A percentile compares a stretch with the other conserved stretches of the same genome.
Evolutionary conservation across 2,888 invertebrate species (phyloP).

Genomic region (Drosophila borborema): DNA sequence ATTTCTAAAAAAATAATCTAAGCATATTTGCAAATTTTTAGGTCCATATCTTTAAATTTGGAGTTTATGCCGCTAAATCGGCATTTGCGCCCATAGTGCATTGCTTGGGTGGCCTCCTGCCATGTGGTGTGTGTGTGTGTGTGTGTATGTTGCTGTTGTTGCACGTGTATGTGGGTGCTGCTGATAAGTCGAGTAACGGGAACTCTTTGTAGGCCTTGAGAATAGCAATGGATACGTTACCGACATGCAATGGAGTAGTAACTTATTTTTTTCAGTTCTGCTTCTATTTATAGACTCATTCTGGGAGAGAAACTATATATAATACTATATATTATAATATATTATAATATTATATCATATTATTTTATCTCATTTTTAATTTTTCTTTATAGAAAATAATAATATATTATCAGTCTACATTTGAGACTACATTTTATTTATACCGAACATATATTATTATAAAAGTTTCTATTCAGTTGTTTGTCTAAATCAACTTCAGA

Average conservation of each 20-base stretch:
- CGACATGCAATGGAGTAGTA: neutral
- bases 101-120: constrained; percentile 69
- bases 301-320: neutral
- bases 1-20: too few relatives aligned
- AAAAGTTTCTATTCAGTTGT: neutral
- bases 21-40: too few relatives aligned
- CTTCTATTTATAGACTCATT: neutral
- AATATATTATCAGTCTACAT: neutral
- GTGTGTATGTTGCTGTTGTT: neutral
- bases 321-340: too few relatives aligned
- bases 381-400: too few relatives aligned
- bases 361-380: too few relatives aligned
- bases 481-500: neutral
- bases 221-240: neutral
- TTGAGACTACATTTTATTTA: neutral
- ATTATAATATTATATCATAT: too few relatives aligned
- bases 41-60: too few relatives aligned
- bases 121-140: constrained; percentile 18
- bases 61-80: too few relatives aligned
- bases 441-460: too few relatives aligned
- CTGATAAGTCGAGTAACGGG: constrained; percentile 62
- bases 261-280: neutral
- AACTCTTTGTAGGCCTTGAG: constrained; percentile 7
- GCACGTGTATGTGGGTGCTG: constrained; percentile 18
- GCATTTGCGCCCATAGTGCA: too few relatives aligned